phyloP scores from a whole-genome alignment of 2,113 vertebrate species.

The Mobula hypostoma region DNA sequence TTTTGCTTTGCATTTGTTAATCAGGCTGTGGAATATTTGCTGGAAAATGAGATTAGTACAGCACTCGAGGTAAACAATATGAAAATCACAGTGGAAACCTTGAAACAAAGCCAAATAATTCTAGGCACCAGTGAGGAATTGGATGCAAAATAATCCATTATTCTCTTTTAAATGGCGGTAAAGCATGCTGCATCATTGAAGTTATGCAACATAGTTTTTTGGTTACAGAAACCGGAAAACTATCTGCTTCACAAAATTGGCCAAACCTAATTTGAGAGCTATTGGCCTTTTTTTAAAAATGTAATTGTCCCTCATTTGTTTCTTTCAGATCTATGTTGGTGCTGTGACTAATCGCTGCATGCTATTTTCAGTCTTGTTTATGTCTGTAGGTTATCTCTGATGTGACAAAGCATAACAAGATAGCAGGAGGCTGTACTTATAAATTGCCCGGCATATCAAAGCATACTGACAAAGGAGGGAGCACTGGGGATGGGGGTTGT shows the following conservation, averaged over 20 bases:
- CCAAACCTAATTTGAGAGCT: not conserved
- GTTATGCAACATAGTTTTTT: not conserved
- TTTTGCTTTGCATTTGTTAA: not conserved
- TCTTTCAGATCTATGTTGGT: not conserved
- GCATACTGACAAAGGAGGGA: not conserved
- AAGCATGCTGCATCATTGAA: not conserved
- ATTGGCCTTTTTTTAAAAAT: not conserved
- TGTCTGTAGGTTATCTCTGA: not conserved
- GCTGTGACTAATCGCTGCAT: not conserved
- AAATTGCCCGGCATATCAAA: not conserved
- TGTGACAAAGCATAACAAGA: not conserved
- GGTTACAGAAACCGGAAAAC: not conserved
- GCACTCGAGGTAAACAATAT: not conserved
- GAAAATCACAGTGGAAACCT: not conserved
- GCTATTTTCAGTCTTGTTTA: not conserved
- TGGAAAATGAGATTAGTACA: not conserved
- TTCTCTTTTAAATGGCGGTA: not conserved
- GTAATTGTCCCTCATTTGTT: not conserved
- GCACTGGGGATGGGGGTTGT: not conserved
- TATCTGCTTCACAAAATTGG: not conserved
- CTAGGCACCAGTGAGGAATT: not conserved
- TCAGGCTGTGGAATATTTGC: not conserved
- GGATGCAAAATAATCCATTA: not conserved
- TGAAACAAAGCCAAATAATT: not conserved
- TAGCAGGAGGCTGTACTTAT: not conserved